A percentile compares a stretch with the other conserved stretches of the same genome.
Conservation (phyloP, 2,113 vertebrate species). For the Callorhinus ursinus region DNA sequence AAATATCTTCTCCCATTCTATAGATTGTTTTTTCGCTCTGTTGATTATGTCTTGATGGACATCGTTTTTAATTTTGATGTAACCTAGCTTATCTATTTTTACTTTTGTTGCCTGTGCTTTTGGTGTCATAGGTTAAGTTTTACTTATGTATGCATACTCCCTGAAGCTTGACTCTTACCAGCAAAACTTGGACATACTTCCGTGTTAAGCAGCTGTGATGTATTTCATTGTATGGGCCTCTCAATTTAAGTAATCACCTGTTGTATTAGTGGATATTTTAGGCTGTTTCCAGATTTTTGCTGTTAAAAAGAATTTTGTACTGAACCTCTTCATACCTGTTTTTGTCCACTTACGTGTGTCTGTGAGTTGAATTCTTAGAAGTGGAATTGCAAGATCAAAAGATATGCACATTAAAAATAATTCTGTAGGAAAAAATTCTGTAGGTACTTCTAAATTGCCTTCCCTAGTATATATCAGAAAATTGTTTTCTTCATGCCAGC, state of each 20-base stretch:
- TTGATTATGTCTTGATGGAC: background rate
- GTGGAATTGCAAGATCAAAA: slow-evolving; percentile 13
- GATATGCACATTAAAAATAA: background rate
- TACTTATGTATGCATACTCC: background rate
- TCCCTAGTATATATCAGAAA: background rate
- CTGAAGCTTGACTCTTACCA: background rate
- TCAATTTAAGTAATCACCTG: background rate
- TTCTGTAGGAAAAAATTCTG: background rate
- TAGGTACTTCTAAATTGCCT: background rate
- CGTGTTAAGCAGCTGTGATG: background rate
- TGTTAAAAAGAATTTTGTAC: background rate
- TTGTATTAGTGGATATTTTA: background rate
- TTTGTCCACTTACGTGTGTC: background rate
- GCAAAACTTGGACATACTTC: background rate
- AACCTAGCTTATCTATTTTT: background rate
- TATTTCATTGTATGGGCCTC: background rate
- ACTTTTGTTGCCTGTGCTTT: background rate
- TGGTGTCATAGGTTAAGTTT: background rate
- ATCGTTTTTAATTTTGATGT: background rate
- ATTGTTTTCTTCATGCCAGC: background rate
- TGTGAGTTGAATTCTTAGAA: slow-evolving; percentile 26
- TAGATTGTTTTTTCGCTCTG: background rate
- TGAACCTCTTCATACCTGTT: background rate
- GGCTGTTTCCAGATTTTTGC: background rate
- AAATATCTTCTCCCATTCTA: background rate